Percentiles rank a stretch among this genome's conserved stretches.
phyloP scores from a whole-genome alignment of 2,797 vertebrate genomes.

The Meriones psammophilus region DNA sequence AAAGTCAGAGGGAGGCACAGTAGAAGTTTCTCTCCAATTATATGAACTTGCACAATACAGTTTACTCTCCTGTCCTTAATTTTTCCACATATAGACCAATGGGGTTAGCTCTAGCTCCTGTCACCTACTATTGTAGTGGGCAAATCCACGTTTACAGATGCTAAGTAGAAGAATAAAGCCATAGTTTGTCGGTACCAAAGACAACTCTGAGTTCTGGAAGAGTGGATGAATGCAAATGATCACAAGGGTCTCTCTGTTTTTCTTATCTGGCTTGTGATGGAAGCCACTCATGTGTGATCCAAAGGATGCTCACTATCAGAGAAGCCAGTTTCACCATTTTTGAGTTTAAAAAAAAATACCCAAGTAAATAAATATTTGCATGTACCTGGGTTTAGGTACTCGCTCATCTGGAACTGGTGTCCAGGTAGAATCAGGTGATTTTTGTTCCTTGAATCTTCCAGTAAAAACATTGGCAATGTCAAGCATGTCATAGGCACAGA shows the following conservation, averaged over 20 bases:
- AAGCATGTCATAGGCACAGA: conserved; percentile 98
- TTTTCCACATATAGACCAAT: neutral
- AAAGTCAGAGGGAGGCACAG: neutral
- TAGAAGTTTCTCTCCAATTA: neutral
- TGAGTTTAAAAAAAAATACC: neutral
- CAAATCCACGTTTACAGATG: neutral
- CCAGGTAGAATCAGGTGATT: conserved; percentile 98
- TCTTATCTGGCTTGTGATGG: neutral
- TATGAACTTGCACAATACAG: neutral
- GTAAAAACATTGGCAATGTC: conserved; percentile 97
- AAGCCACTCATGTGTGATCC: neutral
- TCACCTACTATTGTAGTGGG: neutral
- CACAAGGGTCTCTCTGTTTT: neutral
- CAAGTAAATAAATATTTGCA: neutral
- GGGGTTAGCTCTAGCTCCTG: neutral
- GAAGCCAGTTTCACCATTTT: neutral
- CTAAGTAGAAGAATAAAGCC: neutral
- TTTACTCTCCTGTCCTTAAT: neutral
- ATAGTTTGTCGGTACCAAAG: neutral
- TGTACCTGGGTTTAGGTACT: conserved; percentile 97
- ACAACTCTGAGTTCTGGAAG: neutral
- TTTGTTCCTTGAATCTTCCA: conserved; percentile 99
- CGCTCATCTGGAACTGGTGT: conserved; percentile 97
- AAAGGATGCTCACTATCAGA: neutral
- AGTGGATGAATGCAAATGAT: neutral